Base-by-base conservation (phyloP, 2,113 vertebrate species). In the Platysteira castanea region DNA sequence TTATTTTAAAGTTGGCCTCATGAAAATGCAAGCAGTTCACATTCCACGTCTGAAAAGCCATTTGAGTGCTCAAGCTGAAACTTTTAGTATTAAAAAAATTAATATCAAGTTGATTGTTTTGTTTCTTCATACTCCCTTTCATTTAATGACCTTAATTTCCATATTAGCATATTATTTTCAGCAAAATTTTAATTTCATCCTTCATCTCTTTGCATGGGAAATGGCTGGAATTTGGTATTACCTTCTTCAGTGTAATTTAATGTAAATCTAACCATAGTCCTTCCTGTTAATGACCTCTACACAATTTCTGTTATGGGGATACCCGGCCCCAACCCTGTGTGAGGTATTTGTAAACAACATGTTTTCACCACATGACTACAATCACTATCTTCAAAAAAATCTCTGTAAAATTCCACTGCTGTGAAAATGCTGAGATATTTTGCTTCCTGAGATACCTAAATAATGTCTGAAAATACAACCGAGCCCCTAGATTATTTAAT, bases 1-100 rank as follows among this genome's bases (percentile, higher is more conserved):
- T 96, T 91, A 92, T 95, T 97, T 95, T 97, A 92, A 96, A 96
- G 88, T 89, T 90, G 76, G 88, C 64, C 61, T 96, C 84, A 86
- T 93, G 74, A 95, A 96, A 97, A 96, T 86, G 60, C 61, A 89
- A 95, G 67, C 68, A 94, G 84, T 44, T 97, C 83, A 82, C 71
- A 93, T 89, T 91, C 89, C 69, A n/a, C 69, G 64, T 87, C 84
- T 50, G 74, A 83, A 87, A 97, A 79, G 60, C 11, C 75, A 83
- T 92, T 77, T 74, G 85, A 94, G 86, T 70, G 64, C 71, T 93
- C 85, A 86, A 61, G 88, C 73, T 78, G 60, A 68, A 94, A 95
- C 56, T 94, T 94, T 84, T 53, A 85, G 49, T 33, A 70, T 61
- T 87, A 87, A 87, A 92, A 96, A 93, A 90, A 68, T 44, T 88